These are phyloP conservation scores for Mesochorus sp. DNA, from an alignment of 2,888 invertebrate species.

Conservation along the genomic window DNA sequence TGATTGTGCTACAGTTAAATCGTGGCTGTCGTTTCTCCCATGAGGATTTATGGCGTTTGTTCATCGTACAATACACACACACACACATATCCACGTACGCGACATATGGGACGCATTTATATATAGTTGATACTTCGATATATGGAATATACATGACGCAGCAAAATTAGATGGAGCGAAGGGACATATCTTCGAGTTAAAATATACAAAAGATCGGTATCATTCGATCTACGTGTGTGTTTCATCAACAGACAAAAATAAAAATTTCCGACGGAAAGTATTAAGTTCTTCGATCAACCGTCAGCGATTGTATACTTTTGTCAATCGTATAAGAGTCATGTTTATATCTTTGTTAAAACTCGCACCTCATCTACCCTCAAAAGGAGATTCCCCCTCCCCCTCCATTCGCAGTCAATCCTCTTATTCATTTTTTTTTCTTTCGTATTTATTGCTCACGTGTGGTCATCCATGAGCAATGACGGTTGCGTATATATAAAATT, in stretches of 20 bases:
- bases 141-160: too few relatives aligned
- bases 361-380: conserved; percentile 7
- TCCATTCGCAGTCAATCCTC: conserved; percentile 12
- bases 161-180: background rate
- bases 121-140: too few relatives aligned
- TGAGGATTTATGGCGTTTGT: conserved; percentile 54
- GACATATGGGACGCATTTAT: conserved; percentile 49
- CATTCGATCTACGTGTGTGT: background rate
- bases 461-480: conserved; percentile 33
- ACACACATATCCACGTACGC: conserved; percentile 15
- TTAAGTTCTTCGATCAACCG: conserved; percentile 26
- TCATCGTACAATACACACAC: conserved; percentile 27
- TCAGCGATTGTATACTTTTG: conserved; percentile 17
- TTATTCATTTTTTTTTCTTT: conserved; percentile 24
- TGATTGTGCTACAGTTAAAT: conserved; percentile 61
- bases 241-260: background rate
- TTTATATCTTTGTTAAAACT: conserved; percentile 6
- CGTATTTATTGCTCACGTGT: conserved; percentile 25
- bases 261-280: conserved; percentile 17
- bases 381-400: too few relatives aligned
- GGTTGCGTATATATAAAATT: too few relatives aligned
- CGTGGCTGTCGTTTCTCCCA: conserved; percentile 57
- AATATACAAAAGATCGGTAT: background rate
- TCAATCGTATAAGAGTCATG: conserved; percentile 4
- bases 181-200: background rate